Base-by-base conservation (phyloP, 2,888 invertebrate genomes). In the Chirona hameri region DNA sequence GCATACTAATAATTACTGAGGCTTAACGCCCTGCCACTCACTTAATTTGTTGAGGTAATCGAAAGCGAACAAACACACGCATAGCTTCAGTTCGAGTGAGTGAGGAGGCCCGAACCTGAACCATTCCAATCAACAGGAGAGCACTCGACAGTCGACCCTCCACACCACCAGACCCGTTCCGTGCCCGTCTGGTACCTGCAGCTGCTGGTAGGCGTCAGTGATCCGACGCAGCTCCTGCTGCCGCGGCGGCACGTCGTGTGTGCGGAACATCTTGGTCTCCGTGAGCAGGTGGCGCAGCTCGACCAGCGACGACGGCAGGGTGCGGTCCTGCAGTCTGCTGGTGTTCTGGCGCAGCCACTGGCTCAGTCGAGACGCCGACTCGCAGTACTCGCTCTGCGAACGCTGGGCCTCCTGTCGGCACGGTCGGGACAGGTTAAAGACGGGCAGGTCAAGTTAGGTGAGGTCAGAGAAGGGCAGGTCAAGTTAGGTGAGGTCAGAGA, bases 161-260 rank as follows among this genome's bases (percentile, higher is more conserved):
- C 2, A 2, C 39, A 39, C 39, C 39, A 39, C 39, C 7, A 7
- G 2, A 39, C 39, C 39, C 39, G 39, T 39, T 2, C 39, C 39
- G 39, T 39, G 4, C 60, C n/a, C 7, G 60, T 7, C 24, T 24
- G 60, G 12, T 27, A 72, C 76, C 69, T 69, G 14, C 7, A 76
- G 24, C 76, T 76, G 76, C 24, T 24, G 76, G 76, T 46, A 76
- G 76, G 46, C 46, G 46, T 18, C 46, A 0, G 46, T 46, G 39
- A 76, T 18, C 10, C 76, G 76, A 24, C 76, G 39, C 21, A 76
- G 76, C 24, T 76, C 76, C 24, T 46, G 39, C 46, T 76, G 76
- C 21, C 76, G 76, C 31, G 76, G 76, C 39, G 76, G 76, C 24
- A 76, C 76, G 39, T 76, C 76, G 76, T 76, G 76, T 9, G 76